Conservation (phyloP, 1,140 invertebrate species). For the Battus philenor region DNA sequence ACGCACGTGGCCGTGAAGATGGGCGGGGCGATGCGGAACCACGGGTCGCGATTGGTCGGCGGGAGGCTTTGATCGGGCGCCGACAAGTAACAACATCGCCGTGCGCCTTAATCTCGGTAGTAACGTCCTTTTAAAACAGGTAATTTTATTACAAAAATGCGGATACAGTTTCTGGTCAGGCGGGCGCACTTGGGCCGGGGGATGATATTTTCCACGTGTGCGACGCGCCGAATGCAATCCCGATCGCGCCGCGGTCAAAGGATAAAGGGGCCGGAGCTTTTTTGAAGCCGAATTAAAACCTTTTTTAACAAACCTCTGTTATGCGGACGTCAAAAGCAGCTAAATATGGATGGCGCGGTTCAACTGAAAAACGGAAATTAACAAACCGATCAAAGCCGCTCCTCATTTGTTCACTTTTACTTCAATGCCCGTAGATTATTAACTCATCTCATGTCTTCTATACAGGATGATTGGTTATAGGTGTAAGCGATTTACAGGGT, state of each 20-base stretch:
- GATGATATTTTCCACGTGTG: slow-evolving; percentile 41
- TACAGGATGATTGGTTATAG: no score
- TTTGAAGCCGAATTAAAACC: slow-evolving; percentile 40
- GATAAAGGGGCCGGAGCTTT: slow-evolving; percentile 37
- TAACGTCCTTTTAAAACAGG: slow-evolving; percentile 73
- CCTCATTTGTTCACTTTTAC: no score
- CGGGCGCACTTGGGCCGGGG: slow-evolving; percentile 29
- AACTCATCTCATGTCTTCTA: no score
- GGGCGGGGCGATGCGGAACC: slow-evolving; percentile 41
- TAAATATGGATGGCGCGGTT: not conserved
- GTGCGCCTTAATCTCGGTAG: slow-evolving; percentile 71
- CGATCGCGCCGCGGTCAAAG: slow-evolving; percentile 57
- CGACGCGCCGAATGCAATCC: slow-evolving; percentile 44
- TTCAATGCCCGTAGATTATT: no score
- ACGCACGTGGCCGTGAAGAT: slow-evolving; percentile 56
- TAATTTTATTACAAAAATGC: slow-evolving; percentile 72
- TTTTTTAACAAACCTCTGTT: slow-evolving; percentile 49
- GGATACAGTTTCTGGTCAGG: slow-evolving; percentile 57
- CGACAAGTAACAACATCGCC: slow-evolving; percentile 69
- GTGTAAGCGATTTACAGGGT: no score
- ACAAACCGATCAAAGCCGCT: no score
- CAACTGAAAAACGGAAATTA: no score
- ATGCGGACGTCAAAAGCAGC: slow-evolving; percentile 37
- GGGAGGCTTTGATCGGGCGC: slow-evolving; percentile 61
- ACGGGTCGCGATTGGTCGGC: slow-evolving; percentile 40